Evolutionary conservation across 2,888 invertebrate genomes (phyloP), one percentile per base, ranked within the genome.

Genomic region (Drosophila meridiana): DNA sequence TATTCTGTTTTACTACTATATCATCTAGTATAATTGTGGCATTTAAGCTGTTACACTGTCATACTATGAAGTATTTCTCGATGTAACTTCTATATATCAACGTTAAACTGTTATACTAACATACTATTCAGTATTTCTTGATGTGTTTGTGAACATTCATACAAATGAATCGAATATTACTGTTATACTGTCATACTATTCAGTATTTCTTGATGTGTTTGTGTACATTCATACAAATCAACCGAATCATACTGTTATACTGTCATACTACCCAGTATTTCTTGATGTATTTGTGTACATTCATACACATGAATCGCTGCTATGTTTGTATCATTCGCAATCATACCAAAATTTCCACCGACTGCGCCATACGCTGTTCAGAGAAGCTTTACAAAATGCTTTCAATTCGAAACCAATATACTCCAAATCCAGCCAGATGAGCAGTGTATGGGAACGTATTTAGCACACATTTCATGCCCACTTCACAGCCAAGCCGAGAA

Each of bases 281-380:
- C 11, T 38, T 59, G 38, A 55, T 6, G n/a, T 47, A 45, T 43
- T 20, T 36, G 14, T 56, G 9, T 45, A 34, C 43, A 57, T 28
- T 13, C 28, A 47, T 26, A 14, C 58, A 45, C 28, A 28, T 28
- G 36, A 34, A 47, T 47, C 36, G 26, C 20, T 48, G 5, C 13
- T 48, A 8, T 48, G 36, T 28, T 36, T 38, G 59, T 11, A 36
- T 59, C 48, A 48, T 30, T 59, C 48, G 20, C 48, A 48, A 58
- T 36, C 57, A 45, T 26, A 43, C 7, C 42, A 13, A 34, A 13
- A 8, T 14, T 26, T 3, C 3, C 40, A 40, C 6, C 26, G 58
- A 59, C 47, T 47, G n/a, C 28, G 28, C 28, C 14, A 47, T 30
- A 47, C 59, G 3, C 59, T 48, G 47, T 42, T 40, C 60, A 42